Evolutionary conservation across 1,140 invertebrate species (phyloP).

Genomic region (Stegodyphus dumicola): DNA sequence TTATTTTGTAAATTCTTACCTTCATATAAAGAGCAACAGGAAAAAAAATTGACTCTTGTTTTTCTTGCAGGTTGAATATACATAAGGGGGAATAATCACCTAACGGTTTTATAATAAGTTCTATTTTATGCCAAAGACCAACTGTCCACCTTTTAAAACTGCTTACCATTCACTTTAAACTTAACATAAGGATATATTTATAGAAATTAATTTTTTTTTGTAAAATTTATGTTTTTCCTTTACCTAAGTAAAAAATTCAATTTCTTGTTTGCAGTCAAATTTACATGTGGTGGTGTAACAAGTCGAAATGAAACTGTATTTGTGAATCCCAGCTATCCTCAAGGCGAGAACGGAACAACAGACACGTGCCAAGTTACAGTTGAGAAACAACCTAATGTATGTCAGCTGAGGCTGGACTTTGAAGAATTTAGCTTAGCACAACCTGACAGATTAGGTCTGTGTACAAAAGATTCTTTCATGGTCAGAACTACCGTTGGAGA

Average conservation of each 20-base stretch:
- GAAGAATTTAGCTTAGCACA: conserved; percentile 78
- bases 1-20: no score
- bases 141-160: no score
- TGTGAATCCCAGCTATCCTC: conserved; percentile 83
- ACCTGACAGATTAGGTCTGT: conserved; percentile 79
- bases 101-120: no score
- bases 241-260: background rate
- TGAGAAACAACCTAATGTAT: conserved; percentile 75
- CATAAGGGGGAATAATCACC: no score
- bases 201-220: no score
- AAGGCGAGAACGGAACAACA: conserved; percentile 76
- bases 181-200: no score
- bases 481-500: conserved; percentile 75
- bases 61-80: no score
- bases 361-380: conserved; percentile 79
- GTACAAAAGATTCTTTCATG: conserved; percentile 78
- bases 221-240: background rate
- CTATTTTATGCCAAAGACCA: no score
- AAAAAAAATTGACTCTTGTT: no score
- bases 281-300: conserved; percentile 80
- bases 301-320: conserved; percentile 87
- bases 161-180: no score
- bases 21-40: no score
- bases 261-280: conserved; percentile 68
- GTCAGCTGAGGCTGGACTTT: conserved; percentile 84